Percentiles rank a stretch among this genome's conserved stretches.
These are phyloP conservation scores for Brachionus manjavacas DNA, from an alignment of 1,140 invertebrate species.

Conservation along the genomic window DNA sequence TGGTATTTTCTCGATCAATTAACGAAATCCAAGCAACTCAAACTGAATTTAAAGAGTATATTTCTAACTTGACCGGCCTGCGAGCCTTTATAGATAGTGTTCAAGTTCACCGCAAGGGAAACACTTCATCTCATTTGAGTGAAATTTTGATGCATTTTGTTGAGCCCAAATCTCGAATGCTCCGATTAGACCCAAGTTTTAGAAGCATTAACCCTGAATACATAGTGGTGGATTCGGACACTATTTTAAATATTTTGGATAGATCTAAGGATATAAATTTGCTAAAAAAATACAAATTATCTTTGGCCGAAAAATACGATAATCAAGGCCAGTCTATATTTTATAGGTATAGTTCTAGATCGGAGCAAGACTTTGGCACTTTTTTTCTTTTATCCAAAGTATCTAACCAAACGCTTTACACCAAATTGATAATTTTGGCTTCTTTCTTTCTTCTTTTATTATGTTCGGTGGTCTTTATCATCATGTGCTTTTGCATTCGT, in stretches of 20 bases:
- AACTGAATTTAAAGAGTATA: conserved; percentile 11
- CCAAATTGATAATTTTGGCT: background rate
- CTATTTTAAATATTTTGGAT: background rate
- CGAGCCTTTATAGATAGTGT: conserved; percentile 19
- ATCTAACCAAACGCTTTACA: background rate
- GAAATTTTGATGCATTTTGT: conserved; percentile 41
- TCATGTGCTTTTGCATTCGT: background rate
- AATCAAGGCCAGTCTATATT: background rate
- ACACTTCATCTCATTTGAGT: background rate
- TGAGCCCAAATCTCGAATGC: background rate
- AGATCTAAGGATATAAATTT: background rate
- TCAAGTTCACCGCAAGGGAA: background rate
- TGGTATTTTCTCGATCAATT: background rate
- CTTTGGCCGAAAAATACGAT: conserved; percentile 36
- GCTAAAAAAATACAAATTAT: conserved; percentile 25
- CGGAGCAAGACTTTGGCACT: background rate
- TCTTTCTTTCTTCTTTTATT: background rate
- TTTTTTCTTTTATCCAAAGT: background rate
- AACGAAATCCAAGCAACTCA: background rate
- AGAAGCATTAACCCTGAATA: background rate
- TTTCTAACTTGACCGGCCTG: conserved; percentile 14
- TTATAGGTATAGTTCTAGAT: background rate
- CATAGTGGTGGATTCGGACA: background rate
- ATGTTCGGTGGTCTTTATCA: background rate
- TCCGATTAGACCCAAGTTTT: background rate